A percentile compares a stretch with the other conserved stretches of the same genome.
phyloP scores from a whole-genome alignment of 2,888 invertebrate species.

The Caenorhabditis angaria region DNA sequence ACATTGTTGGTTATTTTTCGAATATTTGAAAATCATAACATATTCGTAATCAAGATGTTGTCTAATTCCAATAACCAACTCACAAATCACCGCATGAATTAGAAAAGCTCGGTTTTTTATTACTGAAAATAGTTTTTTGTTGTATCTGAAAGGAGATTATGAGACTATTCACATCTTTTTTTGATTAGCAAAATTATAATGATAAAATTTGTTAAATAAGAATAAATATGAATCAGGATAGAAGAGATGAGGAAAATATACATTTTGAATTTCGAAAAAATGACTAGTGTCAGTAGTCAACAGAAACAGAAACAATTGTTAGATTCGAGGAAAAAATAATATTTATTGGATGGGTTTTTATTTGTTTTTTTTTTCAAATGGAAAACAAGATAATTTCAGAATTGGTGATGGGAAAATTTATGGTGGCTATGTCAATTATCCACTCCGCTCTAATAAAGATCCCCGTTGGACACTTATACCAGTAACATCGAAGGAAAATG shows the following conservation, averaged over 20 bases:
- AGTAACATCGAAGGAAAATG: slow-evolving; percentile 55
- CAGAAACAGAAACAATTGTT: no score
- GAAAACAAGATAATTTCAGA: slow-evolving; percentile 22
- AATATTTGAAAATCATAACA: not conserved
- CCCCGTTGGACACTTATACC: slow-evolving; percentile 61
- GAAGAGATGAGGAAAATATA: no score
- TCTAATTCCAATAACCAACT: not conserved
- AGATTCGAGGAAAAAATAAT: no score
- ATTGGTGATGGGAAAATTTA: slow-evolving; percentile 62
- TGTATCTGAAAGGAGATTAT: no score
- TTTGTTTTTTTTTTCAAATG: not conserved
- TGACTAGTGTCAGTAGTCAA: no score
- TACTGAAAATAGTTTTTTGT: not conserved
- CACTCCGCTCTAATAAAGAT: slow-evolving; percentile 48
- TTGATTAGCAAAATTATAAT: no score
- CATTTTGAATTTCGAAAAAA: no score
- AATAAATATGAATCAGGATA: no score
- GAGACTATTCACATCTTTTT: no score
- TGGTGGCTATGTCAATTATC: slow-evolving; percentile 66
- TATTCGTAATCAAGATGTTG: not conserved
- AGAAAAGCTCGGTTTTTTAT: not conserved
- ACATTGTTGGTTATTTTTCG: not conserved
- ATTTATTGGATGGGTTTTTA: no score
- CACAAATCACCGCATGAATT: not conserved
- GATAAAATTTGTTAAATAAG: no score